Evolutionary conservation across 2,797 vertebrate species (phyloP).

Genomic region (Eidolon dupreanum): DNA sequence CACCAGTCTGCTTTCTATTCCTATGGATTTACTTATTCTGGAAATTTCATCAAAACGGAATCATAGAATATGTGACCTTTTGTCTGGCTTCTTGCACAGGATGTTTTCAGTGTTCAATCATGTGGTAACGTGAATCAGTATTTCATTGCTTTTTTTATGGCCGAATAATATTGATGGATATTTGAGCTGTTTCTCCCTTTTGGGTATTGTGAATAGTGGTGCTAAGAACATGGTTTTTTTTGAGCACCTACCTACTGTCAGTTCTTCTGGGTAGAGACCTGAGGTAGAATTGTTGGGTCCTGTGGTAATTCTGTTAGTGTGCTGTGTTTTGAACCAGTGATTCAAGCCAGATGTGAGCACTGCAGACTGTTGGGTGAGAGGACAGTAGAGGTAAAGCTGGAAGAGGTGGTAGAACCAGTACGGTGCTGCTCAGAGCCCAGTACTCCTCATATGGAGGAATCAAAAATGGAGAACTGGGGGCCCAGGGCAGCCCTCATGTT

Average conservation of each 20-base stretch:
- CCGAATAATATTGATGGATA: neutral
- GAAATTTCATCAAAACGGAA: conserved; percentile 2
- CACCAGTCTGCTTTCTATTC: neutral
- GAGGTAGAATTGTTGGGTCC: neutral
- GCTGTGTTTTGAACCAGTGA: neutral
- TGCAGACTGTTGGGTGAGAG: neutral
- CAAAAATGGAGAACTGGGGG: neutral
- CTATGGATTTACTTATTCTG: neutral
- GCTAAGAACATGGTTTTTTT: neutral
- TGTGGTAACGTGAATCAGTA: neutral
- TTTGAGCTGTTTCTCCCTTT: neutral
- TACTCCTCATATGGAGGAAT: neutral
- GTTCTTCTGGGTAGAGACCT: neutral
- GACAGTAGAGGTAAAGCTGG: neutral
- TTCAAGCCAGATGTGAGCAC: neutral
- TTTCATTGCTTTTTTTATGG: neutral
- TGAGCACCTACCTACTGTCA: neutral
- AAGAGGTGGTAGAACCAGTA: neutral
- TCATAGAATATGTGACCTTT: neutral
- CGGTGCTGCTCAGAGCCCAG: neutral
- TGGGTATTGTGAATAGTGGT: neutral
- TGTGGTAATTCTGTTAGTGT: neutral
- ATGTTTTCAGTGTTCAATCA: neutral
- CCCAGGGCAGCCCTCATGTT: too few species aligned
- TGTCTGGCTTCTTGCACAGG: neutral